Conservation (phyloP, 2,113 vertebrate genomes). For the Bubalus kerabau region DNA sequence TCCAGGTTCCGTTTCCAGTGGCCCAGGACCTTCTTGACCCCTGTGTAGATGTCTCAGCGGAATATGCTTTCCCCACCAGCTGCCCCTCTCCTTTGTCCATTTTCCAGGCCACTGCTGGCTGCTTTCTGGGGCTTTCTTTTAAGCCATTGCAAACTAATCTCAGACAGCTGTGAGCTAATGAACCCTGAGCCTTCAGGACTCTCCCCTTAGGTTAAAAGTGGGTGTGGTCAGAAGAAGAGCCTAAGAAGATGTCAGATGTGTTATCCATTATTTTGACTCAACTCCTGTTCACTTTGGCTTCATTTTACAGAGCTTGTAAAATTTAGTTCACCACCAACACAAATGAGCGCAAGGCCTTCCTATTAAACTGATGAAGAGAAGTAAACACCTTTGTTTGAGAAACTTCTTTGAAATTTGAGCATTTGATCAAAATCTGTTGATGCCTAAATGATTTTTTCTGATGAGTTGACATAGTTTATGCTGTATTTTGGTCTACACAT, state of each 20-base stretch:
- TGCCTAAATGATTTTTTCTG: neutral
- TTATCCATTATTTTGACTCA: constrained; percentile 15
- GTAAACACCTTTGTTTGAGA: neutral
- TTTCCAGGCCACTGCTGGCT: neutral
- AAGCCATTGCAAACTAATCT: constrained; percentile 1
- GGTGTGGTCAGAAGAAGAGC: neutral
- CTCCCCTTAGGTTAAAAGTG: neutral
- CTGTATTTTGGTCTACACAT: neutral
- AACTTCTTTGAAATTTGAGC: neutral
- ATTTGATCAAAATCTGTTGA: neutral
- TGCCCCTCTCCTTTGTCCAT: neutral
- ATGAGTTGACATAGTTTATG: neutral
- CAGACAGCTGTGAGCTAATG: constrained; percentile 52
- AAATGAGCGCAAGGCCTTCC: neutral
- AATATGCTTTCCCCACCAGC: neutral
- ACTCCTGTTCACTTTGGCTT: neutral
- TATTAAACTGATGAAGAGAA: neutral
- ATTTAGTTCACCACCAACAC: neutral
- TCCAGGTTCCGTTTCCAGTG: neutral
- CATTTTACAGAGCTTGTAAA: neutral
- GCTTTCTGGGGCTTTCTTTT: neutral
- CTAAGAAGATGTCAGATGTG: neutral
- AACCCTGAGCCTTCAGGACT: constrained; percentile 8
- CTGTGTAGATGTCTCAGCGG: neutral
- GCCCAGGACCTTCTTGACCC: neutral